Percentiles rank a stretch among this genome's conserved stretches.
These are phyloP conservation scores for Teinopalpus imperialis DNA, from an alignment of 2,888 invertebrate genomes.

Conservation along the genomic window DNA sequence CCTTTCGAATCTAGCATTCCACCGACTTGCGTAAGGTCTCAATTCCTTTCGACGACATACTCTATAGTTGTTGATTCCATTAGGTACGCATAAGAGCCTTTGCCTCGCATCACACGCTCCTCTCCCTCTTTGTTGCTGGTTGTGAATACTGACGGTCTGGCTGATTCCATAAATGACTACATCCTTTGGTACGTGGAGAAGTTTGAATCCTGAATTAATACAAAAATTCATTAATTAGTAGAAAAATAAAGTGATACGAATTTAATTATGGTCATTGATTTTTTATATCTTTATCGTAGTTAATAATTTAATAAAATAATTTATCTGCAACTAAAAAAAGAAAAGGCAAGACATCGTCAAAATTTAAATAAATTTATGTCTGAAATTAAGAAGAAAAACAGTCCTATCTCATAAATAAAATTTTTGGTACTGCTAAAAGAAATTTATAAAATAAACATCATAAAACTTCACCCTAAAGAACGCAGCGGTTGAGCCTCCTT, in stretches of 20 bases:
- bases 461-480: constrained; percentile 92
- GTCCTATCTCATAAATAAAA: too few species aligned
- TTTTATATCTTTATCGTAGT: too few species aligned
- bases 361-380: too few species aligned
- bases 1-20: constrained; percentile 96
- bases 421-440: too few species aligned
- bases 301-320: too few species aligned
- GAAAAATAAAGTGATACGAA: too few species aligned
- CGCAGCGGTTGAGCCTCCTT: constrained; percentile 95
- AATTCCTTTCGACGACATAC: constrained; percentile 94
- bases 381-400: too few species aligned
- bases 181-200: constrained; percentile 96
- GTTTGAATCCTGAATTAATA: constrained; percentile 89
- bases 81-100: constrained; percentile 95
- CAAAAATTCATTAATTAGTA: too few species aligned
- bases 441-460: constrained; percentile 14
- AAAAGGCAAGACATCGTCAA: too few species aligned
- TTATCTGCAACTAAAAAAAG: too few species aligned
- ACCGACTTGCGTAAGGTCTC: constrained; percentile 95
- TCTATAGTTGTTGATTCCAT: constrained; percentile 99
- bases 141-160: constrained; percentile 93
- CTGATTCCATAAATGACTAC: constrained; percentile 97
- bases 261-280: too few species aligned
- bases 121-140: constrained; percentile 94
- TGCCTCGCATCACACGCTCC: constrained; percentile 91